These are phyloP conservation scores for Limulus polyphemus DNA, from an alignment of 2,888 invertebrate genomes.

Conservation along the genomic window DNA sequence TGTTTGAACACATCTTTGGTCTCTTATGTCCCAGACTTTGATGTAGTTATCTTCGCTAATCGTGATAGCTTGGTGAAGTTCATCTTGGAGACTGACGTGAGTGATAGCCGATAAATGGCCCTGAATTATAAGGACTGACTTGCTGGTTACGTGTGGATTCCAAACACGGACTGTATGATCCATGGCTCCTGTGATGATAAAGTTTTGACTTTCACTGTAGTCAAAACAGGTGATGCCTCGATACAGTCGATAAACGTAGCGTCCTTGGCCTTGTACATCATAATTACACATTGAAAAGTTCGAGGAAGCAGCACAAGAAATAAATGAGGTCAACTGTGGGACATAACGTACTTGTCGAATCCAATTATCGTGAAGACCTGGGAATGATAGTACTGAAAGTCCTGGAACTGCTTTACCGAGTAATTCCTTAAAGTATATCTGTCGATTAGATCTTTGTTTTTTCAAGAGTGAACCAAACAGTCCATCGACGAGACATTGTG, in stretches of 20 bases:
- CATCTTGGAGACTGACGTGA: slow-evolving; percentile 52
- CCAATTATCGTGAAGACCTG: slow-evolving; percentile 49
- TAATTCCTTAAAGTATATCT: neutral
- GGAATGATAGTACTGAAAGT: slow-evolving; percentile 44
- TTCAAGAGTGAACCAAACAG: neutral
- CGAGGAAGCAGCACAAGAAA: slow-evolving; percentile 53
- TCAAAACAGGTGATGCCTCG: slow-evolving; percentile 39
- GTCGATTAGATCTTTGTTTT: neutral
- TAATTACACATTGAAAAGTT: slow-evolving; percentile 48
- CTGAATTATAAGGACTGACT: slow-evolving; percentile 48
- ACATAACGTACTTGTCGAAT: slow-evolving; percentile 58
- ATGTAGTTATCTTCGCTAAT: slow-evolving; percentile 57
- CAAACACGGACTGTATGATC: slow-evolving; percentile 62
- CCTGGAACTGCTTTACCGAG: slow-evolving; percentile 34
- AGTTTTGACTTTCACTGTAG: slow-evolving; percentile 27
- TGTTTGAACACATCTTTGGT: slow-evolving; percentile 54
- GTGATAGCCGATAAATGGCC: slow-evolving; percentile 60
- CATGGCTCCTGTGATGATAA: slow-evolving; percentile 31
- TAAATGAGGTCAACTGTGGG: slow-evolving; percentile 49
- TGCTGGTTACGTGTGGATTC: slow-evolving; percentile 62
- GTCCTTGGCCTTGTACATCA: slow-evolving; percentile 46
- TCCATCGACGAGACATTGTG: slow-evolving; percentile 2
- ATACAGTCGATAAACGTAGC: slow-evolving; percentile 48
- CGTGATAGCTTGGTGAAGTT: slow-evolving; percentile 54
- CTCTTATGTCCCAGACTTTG: slow-evolving; percentile 59